Conservation (phyloP, 2,113 vertebrate species). For the Alaudala cheleensis region DNA sequence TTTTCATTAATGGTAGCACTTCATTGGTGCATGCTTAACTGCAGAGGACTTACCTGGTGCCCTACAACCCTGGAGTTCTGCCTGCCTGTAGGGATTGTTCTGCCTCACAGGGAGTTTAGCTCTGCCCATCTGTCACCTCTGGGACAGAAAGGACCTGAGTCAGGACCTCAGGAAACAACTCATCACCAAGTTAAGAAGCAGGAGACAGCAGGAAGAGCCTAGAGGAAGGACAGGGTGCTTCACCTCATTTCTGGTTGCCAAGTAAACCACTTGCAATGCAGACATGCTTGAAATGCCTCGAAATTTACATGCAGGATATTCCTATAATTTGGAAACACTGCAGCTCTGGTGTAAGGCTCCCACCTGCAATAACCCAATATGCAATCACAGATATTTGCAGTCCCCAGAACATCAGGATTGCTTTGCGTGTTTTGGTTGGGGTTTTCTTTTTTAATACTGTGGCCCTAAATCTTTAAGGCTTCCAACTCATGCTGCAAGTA, state of each 20-base stretch:
- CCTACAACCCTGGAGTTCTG: neutral
- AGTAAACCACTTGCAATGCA: neutral
- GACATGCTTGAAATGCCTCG: neutral
- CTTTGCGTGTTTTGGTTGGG: neutral
- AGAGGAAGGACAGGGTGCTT: neutral
- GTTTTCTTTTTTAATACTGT: neutral
- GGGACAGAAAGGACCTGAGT: neutral
- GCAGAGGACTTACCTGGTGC: neutral
- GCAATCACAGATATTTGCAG: neutral
- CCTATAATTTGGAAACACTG: neutral
- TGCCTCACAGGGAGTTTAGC: neutral
- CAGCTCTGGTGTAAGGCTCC: neutral
- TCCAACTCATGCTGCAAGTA: neutral
- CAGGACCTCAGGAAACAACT: neutral
- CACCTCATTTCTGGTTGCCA: neutral
- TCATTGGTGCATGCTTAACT: neutral
- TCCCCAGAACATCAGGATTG: neutral
- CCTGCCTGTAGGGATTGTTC: neutral
- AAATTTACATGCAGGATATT: neutral
- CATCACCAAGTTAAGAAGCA: neutral
- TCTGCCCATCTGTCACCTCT: neutral
- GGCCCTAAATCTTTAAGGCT: neutral
- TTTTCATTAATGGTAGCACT: neutral
- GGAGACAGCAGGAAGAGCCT: neutral
- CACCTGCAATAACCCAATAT: neutral